Conservation (phyloP, 2,888 invertebrate genomes). For the Trichopoda pennipes region DNA sequence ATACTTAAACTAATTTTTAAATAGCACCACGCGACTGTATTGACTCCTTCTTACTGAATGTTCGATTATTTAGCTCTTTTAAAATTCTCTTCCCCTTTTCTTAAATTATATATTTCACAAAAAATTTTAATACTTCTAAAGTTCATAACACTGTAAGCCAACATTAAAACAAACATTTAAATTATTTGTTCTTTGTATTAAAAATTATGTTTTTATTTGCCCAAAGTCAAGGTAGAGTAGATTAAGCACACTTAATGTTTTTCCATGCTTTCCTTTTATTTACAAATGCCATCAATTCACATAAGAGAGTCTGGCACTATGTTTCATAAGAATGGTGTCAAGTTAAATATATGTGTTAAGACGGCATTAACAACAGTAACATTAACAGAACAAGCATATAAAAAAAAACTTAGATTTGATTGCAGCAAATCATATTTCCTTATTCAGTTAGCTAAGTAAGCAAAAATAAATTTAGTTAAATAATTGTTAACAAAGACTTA, state of each 20-base stretch:
- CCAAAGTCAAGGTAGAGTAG: conserved; percentile 25
- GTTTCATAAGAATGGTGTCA: conserved; percentile 28
- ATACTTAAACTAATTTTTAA: too few relatives aligned
- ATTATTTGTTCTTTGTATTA: background rate
- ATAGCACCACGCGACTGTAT: too few relatives aligned
- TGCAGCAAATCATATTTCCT: background rate
- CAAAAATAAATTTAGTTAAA: conserved; percentile 46
- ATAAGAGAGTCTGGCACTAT: background rate
- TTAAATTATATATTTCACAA: too few relatives aligned
- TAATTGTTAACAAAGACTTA: conserved; percentile 58
- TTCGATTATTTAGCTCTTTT: too few relatives aligned
- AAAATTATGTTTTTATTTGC: conserved; percentile 2
- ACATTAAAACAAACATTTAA: background rate
- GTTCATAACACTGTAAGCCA: too few relatives aligned
- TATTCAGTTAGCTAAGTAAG: conserved; percentile 46
- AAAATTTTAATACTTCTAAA: too few relatives aligned
- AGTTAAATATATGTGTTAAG: conserved; percentile 15
- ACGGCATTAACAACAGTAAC: background rate
- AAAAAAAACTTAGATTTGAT: background rate
- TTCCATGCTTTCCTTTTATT: background rate
- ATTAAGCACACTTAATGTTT: background rate
- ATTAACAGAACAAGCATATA: too few relatives aligned
- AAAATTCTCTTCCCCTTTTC: too few relatives aligned
- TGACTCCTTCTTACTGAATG: too few relatives aligned
- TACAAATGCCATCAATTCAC: background rate